Base-by-base conservation (phyloP, 2,113 vertebrate species). In the Paedocypris sp. region DNA sequence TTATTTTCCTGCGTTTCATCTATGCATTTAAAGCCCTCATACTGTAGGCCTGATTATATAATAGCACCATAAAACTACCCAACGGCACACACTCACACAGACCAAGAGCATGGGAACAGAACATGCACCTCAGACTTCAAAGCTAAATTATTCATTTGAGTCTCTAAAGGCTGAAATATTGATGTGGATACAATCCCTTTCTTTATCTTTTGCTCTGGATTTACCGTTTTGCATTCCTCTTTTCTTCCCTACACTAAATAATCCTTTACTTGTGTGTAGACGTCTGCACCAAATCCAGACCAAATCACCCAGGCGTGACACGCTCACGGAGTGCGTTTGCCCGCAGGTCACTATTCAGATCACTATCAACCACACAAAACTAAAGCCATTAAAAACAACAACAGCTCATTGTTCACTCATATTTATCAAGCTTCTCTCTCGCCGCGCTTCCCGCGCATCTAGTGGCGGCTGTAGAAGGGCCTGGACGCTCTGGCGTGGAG, bases 91-190 rank as follows among this genome's bases (percentile, higher is more conserved):
- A 39, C 36, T 39, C 36, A 11, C n/a, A n/a, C n/a, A 28, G n/a
- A 10, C 10, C 16, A 4, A 7, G 4, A 9, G n/a, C 23, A 5
- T 12, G n/a, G n/a, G 3, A 1, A 1, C 3, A 50, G 32, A 46
- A 11, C 43, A 13, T 11, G 43, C 18, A 6, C 39, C 19, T 51
- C 45, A 41, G 62, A 77, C 70, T 74, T 35, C 0, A 12, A 45
- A 41, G 38, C 12, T 77, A 49, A 79, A 83, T 79, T 73, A 80
- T 82, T 83, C 64, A 83, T 75, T 49, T 52, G 62, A 76, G 65
- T 60, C 69, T 72, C 62, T 12, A 28, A 61, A 62, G 42, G 13
- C 49, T 79, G 47, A 80, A 78, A 84, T 72, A 80, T 77, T 79
- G 46, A 82, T 76, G 72, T 47, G 54, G 31, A 53, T 50, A 70